Evolutionary conservation across 1,140 invertebrate genomes (phyloP).

Genomic region (Andrena cerasifolii): DNA sequence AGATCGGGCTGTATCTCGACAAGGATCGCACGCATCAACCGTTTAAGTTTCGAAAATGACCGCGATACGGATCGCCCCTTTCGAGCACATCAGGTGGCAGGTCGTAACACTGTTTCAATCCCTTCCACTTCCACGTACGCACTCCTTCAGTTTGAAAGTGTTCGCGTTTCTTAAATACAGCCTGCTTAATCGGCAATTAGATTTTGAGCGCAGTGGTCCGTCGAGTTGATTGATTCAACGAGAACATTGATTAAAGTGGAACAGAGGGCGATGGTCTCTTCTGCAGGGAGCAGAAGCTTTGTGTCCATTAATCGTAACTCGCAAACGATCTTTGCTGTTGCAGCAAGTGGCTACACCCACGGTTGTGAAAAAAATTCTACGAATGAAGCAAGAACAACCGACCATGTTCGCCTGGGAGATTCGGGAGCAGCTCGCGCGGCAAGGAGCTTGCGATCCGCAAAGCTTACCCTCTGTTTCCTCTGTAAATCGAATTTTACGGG

Average conservation of each 20-base stretch:
- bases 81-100: background rate
- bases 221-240: background rate
- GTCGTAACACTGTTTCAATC: slow-evolving; percentile 2
- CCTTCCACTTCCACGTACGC: too few relatives aligned
- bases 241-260: too few relatives aligned
- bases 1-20: slow-evolving; percentile 11
- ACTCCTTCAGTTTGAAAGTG: background rate
- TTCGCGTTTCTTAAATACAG: slow-evolving; percentile 9
- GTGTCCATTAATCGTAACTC: background rate
- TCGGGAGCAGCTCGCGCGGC: slow-evolving; percentile 91
- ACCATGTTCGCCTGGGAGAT: slow-evolving; percentile 98
- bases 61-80: slow-evolving; percentile 45
- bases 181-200: background rate
- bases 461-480: slow-evolving; percentile 96
- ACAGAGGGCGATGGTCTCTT: too few relatives aligned
- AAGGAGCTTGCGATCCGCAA: slow-evolving; percentile 92
- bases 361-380: slow-evolving; percentile 95
- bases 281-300: too few relatives aligned
- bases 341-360: slow-evolving; percentile 97
- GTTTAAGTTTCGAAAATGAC: slow-evolving; percentile 44
- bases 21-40: background rate
- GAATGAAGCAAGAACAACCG: slow-evolving; percentile 95
- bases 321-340: slow-evolving; percentile 67
- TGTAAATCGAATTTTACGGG: slow-evolving; percentile 96
- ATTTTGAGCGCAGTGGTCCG: background rate